Evolutionary conservation across 2,888 invertebrate species (phyloP), one percentile per base, ranked within the genome.

Genomic region (Hirtodrosophila cameraria): DNA sequence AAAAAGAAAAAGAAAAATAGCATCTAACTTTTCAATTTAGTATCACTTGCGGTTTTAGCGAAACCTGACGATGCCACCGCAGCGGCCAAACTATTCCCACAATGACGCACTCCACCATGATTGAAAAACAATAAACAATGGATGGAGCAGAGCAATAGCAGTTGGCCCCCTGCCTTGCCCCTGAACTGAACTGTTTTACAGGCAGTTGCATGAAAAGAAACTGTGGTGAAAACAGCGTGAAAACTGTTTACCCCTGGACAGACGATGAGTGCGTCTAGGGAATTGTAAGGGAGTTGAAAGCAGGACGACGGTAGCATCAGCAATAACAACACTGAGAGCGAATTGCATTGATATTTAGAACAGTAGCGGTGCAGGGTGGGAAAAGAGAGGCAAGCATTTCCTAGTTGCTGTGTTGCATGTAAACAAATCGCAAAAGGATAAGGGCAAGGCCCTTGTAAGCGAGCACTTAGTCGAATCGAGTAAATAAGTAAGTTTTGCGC

Each of bases 391-490:
- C 23, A 23, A n/a, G 31, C 33, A 27, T 4, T 18, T 28, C 2
- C 42, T 33, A 52, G 55, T 66, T 42, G 43, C 38, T 38, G 43
- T 36, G 35, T 45, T 50, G 52, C 64, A 69, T 76, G 84, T 83
- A 83, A 83, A 79, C 84, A 79, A 79, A 83, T 79, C 77, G 69
- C 75, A 62, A 58, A 62, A 74, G 76, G 78, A 62, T 78, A 75
- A 68, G 64, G 69, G 59, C 74, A 75, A 79, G 75, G 76, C 65
- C 72, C 81, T 80, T 72, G 84, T 72, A 75, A 72, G 78, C 75
- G 62, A 75, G 85, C 82, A 84, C 80, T 80, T 80, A 80, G 81
- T 69, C 61, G 78, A 83, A 84, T 80, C 75, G 75, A 64, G 75
- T 78, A 77, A 80, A 80, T 84, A 75, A 77, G 85, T 81, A 78